Percentiles rank a stretch among this genome's conserved stretches.
Evolutionary conservation across 2,888 invertebrate species (phyloP).

Genomic region (Pachycephus smyrnensis): DNA sequence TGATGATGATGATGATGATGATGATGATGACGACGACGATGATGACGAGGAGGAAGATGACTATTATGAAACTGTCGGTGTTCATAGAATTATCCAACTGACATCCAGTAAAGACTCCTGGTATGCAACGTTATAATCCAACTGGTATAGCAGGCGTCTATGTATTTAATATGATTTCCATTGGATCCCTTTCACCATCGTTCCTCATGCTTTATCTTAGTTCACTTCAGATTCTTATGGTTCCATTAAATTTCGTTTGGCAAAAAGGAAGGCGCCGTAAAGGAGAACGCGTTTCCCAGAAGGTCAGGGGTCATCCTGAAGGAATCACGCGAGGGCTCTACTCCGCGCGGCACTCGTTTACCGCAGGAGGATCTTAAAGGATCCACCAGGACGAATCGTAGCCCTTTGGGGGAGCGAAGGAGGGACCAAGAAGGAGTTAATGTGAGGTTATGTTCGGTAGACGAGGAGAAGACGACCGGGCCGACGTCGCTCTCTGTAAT

Average conservation of each 20-base stretch:
- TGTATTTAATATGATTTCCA: background rate
- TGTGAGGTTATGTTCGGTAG: constrained; percentile 7
- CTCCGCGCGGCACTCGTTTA: constrained; percentile 24
- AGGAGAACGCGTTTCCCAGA: constrained; percentile 45
- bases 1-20: background rate
- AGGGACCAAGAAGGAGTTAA: constrained; percentile 6
- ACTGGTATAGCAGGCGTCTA: background rate
- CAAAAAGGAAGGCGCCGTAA: background rate
- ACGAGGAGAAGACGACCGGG: constrained; percentile 36
- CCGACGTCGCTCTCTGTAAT: constrained; percentile 60
- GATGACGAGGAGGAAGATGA: background rate
- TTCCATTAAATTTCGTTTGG: background rate
- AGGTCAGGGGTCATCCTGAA: constrained; percentile 59
- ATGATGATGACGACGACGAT: background rate
- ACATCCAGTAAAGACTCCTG: background rate
- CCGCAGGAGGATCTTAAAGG: constrained; percentile 33
- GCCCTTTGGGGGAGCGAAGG: constrained; percentile 15
- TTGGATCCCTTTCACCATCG: background rate
- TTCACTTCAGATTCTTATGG: background rate
- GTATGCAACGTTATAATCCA: background rate
- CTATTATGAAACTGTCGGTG: background rate
- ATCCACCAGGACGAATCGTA: constrained; percentile 37
- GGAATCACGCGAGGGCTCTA: constrained; percentile 51
- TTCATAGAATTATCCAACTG: background rate
- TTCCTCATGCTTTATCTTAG: background rate